Evolutionary conservation across 2,113 vertebrate species (phyloP).

Genomic region (Sprattus sprattus): DNA sequence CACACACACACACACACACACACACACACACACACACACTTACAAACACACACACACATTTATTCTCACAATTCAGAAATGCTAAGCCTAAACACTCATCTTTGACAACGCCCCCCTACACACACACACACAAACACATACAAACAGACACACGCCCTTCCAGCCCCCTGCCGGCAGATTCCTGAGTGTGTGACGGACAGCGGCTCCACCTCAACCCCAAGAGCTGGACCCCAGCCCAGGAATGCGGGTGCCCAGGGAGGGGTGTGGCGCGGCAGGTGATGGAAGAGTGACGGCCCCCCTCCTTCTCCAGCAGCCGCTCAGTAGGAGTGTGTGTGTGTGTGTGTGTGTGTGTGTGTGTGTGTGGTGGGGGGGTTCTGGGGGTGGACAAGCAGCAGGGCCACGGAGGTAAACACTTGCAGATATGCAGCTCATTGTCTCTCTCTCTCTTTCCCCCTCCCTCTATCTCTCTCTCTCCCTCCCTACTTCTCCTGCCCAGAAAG

Average conservation of each 20-base stretch:
- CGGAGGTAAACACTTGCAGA: slow-evolving; percentile 24
- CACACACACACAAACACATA: not conserved
- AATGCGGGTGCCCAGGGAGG: slow-evolving; percentile 37
- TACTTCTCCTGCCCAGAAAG: not conserved
- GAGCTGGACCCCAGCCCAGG: slow-evolving; percentile 35
- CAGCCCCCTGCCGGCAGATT: slow-evolving; percentile 38
- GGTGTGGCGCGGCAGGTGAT: slow-evolving; percentile 42
- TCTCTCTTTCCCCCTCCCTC: slow-evolving; percentile 35
- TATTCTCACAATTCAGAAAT: no score
- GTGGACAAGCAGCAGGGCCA: slow-evolving; percentile 23
- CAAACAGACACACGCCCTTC: not conserved
- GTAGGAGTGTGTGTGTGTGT: not conserved
- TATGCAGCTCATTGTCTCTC: slow-evolving; percentile 47
- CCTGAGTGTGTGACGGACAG: slow-evolving; percentile 36
- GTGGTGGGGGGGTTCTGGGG: not conserved
- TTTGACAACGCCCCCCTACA: not conserved
- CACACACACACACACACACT: no score
- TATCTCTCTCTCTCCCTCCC: slow-evolving; percentile 37
- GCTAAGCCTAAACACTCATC: not conserved
- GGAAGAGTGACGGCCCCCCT: slow-evolving; percentile 24
- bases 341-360: not conserved
- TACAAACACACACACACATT: no score
- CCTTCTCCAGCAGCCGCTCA: not conserved
- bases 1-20: no score
- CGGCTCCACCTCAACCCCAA: slow-evolving; percentile 39